Conservation (phyloP, 53 echinoderm and acorn worm genomes). For the Echinometra lucunter region DNA sequence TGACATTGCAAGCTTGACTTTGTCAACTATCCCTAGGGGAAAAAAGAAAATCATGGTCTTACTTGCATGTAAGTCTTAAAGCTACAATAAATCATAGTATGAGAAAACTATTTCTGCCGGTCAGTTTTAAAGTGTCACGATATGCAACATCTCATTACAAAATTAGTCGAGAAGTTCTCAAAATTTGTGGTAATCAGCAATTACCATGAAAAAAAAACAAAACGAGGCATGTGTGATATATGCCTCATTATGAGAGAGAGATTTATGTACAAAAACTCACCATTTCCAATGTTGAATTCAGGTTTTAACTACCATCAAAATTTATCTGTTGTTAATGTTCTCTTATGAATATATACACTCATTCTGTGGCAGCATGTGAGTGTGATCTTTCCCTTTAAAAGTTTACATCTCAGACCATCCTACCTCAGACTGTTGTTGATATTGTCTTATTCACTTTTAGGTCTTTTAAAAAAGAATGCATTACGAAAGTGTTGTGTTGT, state of each 20-base stretch:
- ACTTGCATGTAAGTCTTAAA: neutral
- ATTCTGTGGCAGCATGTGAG: neutral
- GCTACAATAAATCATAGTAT: neutral
- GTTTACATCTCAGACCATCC: constrained; percentile 49
- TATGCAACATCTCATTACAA: neutral
- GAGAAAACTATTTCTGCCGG: too few species aligned
- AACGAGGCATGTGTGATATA: neutral
- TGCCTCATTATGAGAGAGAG: neutral
- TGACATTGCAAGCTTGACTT: neutral
- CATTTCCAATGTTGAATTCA: constrained; percentile 22
- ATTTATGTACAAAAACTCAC: neutral
- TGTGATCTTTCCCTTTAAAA: neutral
- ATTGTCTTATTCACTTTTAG: neutral
- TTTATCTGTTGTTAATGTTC: neutral
- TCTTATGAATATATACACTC: neutral
- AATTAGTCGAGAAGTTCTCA: neutral
- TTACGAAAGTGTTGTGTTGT: neutral
- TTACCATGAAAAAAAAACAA: too few species aligned
- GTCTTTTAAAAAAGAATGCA: neutral
- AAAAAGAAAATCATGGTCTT: neutral
- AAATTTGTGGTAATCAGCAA: too few species aligned
- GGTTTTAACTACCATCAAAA: neutral
- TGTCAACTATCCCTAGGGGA: neutral
- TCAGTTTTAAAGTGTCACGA: neutral
- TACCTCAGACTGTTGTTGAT: constrained; percentile 58